phyloP scores from a whole-genome alignment of 2,797 vertebrate genomes.

The Hydrophis major region DNA sequence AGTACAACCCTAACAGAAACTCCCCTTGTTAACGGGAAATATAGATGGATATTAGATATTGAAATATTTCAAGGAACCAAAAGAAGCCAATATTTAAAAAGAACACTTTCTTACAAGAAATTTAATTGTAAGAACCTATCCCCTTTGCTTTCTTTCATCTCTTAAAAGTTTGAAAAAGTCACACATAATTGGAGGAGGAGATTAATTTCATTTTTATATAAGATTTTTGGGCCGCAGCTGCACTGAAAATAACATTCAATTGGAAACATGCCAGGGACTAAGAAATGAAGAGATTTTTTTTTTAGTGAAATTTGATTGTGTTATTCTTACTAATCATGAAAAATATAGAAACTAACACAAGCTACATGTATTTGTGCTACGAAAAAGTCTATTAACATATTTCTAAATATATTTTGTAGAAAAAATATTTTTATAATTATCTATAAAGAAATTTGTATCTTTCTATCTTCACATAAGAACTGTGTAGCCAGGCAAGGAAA shows the following conservation, averaged over 20 bases:
- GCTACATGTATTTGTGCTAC: background rate
- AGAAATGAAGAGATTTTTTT: slow-evolving; percentile 6
- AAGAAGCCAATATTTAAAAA: background rate
- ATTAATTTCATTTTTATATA: background rate
- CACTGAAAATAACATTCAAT: slow-evolving; percentile 14
- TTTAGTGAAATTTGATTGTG: slow-evolving; percentile 19
- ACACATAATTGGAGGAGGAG: background rate
- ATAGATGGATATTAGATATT: background rate
- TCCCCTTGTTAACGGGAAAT: background rate
- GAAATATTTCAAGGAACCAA: background rate
- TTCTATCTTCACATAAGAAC: background rate
- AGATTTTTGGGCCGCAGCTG: slow-evolving; percentile 3
- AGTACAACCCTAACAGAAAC: background rate
- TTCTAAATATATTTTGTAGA: background rate
- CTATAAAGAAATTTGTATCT: slow-evolving; percentile 6
- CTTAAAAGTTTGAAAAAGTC: background rate
- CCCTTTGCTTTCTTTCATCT: background rate
- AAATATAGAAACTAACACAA: background rate
- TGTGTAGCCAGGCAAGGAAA: background rate
- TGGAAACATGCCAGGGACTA: slow-evolving; percentile 12
- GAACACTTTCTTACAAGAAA: background rate
- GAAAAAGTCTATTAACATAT: background rate
- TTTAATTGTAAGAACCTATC: background rate
- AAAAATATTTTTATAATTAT: background rate
- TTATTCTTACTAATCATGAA: background rate